Evolutionary conservation across 92 coral and sea anemone genomes (phyloP).

Genomic region (Epizoanthus fatuus): DNA sequence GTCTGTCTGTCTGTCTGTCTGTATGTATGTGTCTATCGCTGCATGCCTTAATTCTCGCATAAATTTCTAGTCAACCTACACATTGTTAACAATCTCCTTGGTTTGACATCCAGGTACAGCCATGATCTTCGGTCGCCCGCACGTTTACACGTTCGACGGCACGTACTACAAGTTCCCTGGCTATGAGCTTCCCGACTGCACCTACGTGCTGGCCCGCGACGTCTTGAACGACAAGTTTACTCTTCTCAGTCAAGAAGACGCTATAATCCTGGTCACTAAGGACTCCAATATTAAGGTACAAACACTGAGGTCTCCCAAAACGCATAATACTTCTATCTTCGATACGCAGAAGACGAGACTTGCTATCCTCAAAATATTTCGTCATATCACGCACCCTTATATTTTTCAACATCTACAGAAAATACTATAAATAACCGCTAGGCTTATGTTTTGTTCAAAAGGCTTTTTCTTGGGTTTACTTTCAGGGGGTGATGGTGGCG

Average conservation of each 20-base stretch:
- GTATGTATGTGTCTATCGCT: neutral
- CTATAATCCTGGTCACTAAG: slow-evolving; percentile 86
- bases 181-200: slow-evolving; percentile 87
- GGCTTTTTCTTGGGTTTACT: no score
- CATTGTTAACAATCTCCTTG: neutral
- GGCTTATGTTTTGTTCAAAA: no score
- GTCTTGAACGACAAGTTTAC: slow-evolving; percentile 94
- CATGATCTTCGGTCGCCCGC: slow-evolving; percentile 97
- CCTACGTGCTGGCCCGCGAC: slow-evolving; percentile 95
- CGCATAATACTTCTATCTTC: neutral
- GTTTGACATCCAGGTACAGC: slow-evolving; percentile 79
- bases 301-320: neutral
- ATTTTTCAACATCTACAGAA: no score
- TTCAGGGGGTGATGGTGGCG: no score
- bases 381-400: no score
- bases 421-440: no score
- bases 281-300: slow-evolving; percentile 90
- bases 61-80: neutral
- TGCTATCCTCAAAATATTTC: no score
- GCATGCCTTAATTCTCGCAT: neutral
- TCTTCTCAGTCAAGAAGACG: slow-evolving; percentile 92
- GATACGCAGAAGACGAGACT: no score
- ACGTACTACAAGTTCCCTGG: slow-evolving; percentile 93
- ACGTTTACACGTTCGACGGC: slow-evolving; percentile 96
- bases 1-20: neutral